These are phyloP conservation scores for Oncorhynchus kisutch DNA, from an alignment of 2,113 vertebrate genomes.

Conservation along the genomic window DNA sequence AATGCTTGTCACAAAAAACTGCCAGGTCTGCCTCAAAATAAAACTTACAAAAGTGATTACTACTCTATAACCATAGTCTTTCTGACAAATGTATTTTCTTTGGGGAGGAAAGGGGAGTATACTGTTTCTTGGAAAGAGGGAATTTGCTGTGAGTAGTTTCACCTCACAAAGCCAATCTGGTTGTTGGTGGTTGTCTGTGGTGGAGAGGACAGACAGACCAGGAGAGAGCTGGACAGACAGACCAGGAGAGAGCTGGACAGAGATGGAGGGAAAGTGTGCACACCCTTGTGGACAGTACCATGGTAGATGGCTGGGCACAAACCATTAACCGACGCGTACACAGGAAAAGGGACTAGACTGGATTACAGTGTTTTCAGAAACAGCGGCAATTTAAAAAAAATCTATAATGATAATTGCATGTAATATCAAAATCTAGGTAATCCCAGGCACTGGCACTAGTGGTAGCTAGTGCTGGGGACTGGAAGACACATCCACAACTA, in stretches of 20 bases:
- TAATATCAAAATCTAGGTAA: constrained; percentile 24
- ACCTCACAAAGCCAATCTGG: constrained; percentile 6
- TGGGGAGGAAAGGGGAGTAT: no score
- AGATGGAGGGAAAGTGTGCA: neutral
- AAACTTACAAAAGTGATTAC: neutral
- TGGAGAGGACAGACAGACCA: constrained; percentile 5
- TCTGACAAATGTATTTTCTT: neutral
- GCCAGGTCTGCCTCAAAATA: constrained; percentile 9
- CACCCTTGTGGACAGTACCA: constrained; percentile 19
- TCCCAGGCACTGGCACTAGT: neutral
- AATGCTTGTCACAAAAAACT: neutral
- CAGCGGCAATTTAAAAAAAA: constrained; percentile 56
- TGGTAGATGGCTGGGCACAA: constrained; percentile 11
- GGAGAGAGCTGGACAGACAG: neutral
- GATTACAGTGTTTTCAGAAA: constrained; percentile 55
- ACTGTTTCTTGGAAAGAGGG: no score
- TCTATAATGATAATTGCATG: constrained; percentile 18
- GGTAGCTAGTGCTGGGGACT: neutral
- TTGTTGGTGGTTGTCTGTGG: neutral
- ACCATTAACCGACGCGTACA: neutral
- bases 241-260: neutral
- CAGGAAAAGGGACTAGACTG: constrained; percentile 29
- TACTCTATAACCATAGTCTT: neutral
- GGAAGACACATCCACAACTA: constrained; percentile 53
- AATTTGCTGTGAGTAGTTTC: constrained; percentile 1